A percentile compares a stretch with the other conserved stretches of the same genome.
These are phyloP conservation scores for Linepithema humile DNA, from an alignment of 1,140 invertebrate genomes.

Conservation along the genomic window DNA sequence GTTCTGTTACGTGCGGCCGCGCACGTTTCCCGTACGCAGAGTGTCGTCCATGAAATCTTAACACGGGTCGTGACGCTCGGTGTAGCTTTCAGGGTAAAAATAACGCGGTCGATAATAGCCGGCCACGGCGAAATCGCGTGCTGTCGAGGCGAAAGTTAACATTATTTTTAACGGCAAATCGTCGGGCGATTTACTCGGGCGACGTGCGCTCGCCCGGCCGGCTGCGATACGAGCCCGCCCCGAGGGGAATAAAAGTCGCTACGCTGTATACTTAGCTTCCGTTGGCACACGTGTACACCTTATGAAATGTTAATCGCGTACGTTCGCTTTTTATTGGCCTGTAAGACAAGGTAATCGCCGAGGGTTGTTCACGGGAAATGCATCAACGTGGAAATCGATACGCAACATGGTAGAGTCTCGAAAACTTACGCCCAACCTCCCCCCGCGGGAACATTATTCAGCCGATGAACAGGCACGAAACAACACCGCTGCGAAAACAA, in stretches of 20 bases:
- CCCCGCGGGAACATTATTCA: neutral
- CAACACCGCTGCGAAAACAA: neutral
- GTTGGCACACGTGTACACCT: constrained; percentile 52
- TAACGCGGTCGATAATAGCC: constrained; percentile 51
- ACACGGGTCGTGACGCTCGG: constrained; percentile 22
- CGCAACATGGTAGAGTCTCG: neutral
- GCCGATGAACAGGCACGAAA: neutral
- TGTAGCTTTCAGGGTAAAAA: constrained; percentile 48
- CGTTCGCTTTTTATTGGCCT: constrained; percentile 41
- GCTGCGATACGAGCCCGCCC: neutral
- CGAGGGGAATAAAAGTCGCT: constrained; percentile 2
- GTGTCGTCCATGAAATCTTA: constrained; percentile 51
- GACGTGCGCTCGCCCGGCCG: neutral
- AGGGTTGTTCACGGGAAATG: neutral
- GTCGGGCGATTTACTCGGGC: constrained; percentile 28
- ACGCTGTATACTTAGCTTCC: constrained; percentile 16
- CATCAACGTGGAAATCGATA: constrained; percentile 37
- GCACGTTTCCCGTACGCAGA: neutral
- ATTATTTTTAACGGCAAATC: constrained; percentile 56
- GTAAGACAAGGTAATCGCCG: constrained; percentile 41
- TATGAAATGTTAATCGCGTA: constrained; percentile 55
- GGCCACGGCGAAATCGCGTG: constrained; percentile 50
- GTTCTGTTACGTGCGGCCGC: neutral
- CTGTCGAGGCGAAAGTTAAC: constrained; percentile 39
- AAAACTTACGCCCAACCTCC: neutral